These are phyloP conservation scores for Trachymyrmex septentrionalis DNA, from an alignment of 1,140 invertebrate genomes.

Conservation along the genomic window DNA sequence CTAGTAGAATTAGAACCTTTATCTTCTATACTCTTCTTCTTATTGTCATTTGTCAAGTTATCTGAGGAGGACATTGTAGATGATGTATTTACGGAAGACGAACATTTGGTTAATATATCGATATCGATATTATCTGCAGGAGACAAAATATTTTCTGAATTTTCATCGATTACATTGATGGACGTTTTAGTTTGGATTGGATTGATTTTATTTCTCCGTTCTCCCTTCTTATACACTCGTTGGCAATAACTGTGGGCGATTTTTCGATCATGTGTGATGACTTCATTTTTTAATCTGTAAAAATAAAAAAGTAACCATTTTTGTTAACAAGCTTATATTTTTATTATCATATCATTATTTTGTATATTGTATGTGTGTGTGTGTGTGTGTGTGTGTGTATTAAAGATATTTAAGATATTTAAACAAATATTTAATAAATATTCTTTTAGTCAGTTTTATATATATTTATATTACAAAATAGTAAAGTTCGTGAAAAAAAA, in stretches of 20 bases:
- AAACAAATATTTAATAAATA: background rate
- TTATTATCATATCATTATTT: background rate
- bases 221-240: background rate
- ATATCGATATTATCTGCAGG: conserved; percentile 1
- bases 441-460: background rate
- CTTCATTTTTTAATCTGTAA: conserved; percentile 27
- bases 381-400: no score
- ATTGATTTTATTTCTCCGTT: background rate
- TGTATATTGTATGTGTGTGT: no score
- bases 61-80: background rate
- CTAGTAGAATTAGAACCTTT: background rate
- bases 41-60: background rate
- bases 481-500: background rate
- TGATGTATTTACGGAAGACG: background rate
- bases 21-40: background rate
- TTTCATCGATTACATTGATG: background rate
- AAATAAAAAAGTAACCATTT: conserved; percentile 7
- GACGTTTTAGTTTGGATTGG: background rate
- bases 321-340: background rate
- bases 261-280: background rate
- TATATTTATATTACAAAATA: background rate
- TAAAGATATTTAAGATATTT: no score
- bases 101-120: background rate
- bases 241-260: background rate
- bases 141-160: background rate